Percentiles rank a stretch among this genome's conserved stretches.
These are phyloP conservation scores for Chrysopa pallens DNA, from an alignment of 1,140 invertebrate species.

Conservation along the genomic window DNA sequence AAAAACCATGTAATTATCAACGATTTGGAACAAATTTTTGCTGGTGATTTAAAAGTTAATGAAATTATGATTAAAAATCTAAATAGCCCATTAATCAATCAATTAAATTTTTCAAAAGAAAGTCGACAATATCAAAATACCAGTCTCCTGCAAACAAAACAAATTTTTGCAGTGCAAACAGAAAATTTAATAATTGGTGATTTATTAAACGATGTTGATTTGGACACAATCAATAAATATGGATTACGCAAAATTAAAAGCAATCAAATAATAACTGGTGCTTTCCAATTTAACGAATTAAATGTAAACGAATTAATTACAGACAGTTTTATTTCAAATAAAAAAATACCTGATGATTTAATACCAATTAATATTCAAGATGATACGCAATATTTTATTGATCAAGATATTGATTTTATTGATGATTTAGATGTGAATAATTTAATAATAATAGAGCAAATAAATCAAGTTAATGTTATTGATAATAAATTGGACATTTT, in stretches of 20 bases:
- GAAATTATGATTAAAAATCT: constrained; percentile 6
- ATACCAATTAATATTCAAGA: constrained; percentile 14
- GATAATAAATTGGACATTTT: constrained; percentile 23
- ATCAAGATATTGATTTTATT: constrained; percentile 23
- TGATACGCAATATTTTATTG: constrained; percentile 12
- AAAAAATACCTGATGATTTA: constrained; percentile 12
- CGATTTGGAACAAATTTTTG: constrained; percentile 12
- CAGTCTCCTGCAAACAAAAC: neutral
- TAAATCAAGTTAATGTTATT: constrained; percentile 23
- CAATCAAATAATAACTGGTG: constrained; percentile 10
- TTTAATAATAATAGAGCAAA: constrained; percentile 16
- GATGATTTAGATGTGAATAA: constrained; percentile 18
- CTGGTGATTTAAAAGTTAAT: constrained; percentile 5
- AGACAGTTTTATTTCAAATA: constrained; percentile 2
- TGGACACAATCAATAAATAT: constrained; percentile 14
- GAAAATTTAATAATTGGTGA: constrained; percentile 14
- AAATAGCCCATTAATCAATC: constrained; percentile 8
- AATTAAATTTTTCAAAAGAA: constrained; percentile 1
- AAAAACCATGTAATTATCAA: constrained; percentile 10
- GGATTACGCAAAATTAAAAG: constrained; percentile 11
- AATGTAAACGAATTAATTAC: constrained; percentile 8
- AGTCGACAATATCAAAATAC: neutral
- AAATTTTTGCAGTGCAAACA: constrained; percentile 9
- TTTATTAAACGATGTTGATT: constrained; percentile 16
- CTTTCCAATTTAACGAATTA: constrained; percentile 12